These are phyloP conservation scores for Elgaria multicarinata DNA, from an alignment of 2,113 vertebrate species.

Conservation along the genomic window DNA sequence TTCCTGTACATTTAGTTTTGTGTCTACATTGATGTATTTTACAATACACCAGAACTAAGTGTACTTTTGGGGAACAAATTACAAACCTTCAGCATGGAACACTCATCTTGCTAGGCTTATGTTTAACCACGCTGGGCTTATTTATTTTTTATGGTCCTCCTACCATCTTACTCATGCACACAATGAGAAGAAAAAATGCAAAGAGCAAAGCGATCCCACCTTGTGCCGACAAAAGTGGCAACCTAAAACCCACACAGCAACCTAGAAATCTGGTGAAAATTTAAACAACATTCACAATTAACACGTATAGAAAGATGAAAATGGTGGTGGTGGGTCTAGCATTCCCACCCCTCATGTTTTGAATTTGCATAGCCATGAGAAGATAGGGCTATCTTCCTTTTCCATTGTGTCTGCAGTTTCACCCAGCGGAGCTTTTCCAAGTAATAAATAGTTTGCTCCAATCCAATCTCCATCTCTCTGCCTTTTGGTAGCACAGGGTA, in stretches of 20 bases:
- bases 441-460: not conserved
- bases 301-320: too few relatives aligned
- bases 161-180: conserved; percentile 40
- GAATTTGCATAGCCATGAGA: too few relatives aligned
- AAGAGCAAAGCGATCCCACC: conserved; percentile 17
- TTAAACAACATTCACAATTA: conserved; percentile 37
- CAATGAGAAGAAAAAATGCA: conserved; percentile 45
- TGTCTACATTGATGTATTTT: conserved; percentile 20
- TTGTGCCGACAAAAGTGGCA: not conserved
- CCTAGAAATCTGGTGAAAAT: conserved; percentile 39
- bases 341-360: too few relatives aligned
- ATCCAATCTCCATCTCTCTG: not conserved
- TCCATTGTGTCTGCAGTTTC: not conserved
- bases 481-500: not conserved
- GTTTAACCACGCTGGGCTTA: conserved; percentile 35
- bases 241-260: not conserved
- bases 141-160: conserved; percentile 59
- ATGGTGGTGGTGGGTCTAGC: too few relatives aligned
- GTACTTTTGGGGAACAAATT: conserved; percentile 24
- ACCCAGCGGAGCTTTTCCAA: not conserved
- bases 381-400: not conserved
- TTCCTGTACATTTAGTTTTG: conserved; percentile 36
- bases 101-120: conserved; percentile 33
- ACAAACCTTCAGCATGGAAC: conserved; percentile 40
- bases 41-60: conserved; percentile 27